phyloP scores from a whole-genome alignment of 2,113 vertebrate species.

The Dicentrarchus labrax region DNA sequence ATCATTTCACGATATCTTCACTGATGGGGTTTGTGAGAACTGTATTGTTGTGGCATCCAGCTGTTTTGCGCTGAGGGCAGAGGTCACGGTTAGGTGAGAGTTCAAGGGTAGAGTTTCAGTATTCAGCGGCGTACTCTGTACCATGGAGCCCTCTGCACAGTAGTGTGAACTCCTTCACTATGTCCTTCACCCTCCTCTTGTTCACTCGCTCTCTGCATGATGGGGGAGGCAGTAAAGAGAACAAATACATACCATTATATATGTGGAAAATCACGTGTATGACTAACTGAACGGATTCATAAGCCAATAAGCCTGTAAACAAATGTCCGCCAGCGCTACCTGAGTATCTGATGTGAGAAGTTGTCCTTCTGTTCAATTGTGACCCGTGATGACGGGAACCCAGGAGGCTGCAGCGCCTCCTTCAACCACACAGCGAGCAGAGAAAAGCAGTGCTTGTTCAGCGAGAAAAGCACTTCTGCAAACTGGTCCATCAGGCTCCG shows the following conservation, averaged over 20 bases:
- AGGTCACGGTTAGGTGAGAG: conserved; percentile 64
- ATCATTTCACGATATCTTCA: conserved; percentile 69
- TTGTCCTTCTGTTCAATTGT: conserved; percentile 94
- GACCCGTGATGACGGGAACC: conserved; percentile 93
- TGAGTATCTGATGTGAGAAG: conserved; percentile 97
- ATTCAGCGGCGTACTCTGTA: conserved; percentile 98
- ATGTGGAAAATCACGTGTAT: not conserved
- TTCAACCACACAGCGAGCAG: conserved; percentile 95
- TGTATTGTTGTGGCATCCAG: conserved; percentile 66
- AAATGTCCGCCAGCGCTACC: conserved; percentile 78
- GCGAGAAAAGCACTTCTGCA: conserved; percentile 94
- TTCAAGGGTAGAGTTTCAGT: conserved; percentile 85
- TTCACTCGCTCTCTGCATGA: conserved; percentile 94
- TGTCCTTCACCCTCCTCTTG: conserved; percentile 97
- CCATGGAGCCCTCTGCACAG: conserved; percentile 97
- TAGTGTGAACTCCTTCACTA: conserved; percentile 98
- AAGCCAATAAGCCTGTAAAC: not conserved
- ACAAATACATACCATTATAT: not conserved
- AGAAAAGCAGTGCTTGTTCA: conserved; percentile 98
- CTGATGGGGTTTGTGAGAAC: conserved; percentile 58
- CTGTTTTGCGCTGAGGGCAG: conserved; percentile 66
- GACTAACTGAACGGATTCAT: not conserved
- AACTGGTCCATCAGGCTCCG: conserved; percentile 98
- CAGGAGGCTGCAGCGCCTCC: conserved; percentile 93
- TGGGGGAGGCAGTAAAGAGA: conserved; percentile 10